Conservation (phyloP, 2,888 invertebrate genomes). For the Chloroclysta siterata region DNA sequence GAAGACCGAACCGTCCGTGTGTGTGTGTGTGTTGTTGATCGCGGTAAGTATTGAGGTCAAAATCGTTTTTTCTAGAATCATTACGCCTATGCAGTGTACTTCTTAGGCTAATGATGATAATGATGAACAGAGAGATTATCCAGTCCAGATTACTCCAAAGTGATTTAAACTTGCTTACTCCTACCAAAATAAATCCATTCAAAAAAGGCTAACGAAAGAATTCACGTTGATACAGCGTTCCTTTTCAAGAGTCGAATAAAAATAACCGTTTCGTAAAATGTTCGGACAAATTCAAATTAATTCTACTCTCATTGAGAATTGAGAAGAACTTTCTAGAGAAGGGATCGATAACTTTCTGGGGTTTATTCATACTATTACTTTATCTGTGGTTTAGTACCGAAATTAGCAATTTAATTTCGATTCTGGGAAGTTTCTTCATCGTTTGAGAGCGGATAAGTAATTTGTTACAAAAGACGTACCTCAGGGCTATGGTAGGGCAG, state of each 20-base stretch:
- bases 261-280: constrained; percentile 42
- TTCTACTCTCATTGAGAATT: constrained; percentile 51
- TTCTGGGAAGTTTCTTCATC: constrained; percentile 68
- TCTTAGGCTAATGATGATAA: background rate
- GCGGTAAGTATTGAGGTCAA: too few species aligned
- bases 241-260: constrained; percentile 35
- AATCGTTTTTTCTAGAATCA: too few species aligned
- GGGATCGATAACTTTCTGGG: constrained; percentile 65
- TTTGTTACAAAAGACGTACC: constrained; percentile 60
- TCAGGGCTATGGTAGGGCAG: constrained; percentile 42
- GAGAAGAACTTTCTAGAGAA: constrained; percentile 54
- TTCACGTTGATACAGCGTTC: constrained; percentile 12
- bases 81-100: too few species aligned
- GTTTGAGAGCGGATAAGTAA: constrained; percentile 62
- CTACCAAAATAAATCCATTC: constrained; percentile 4
- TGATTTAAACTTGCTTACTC: constrained; percentile 5
- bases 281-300: constrained; percentile 59
- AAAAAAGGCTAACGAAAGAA: constrained; percentile 6
- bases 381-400: constrained; percentile 54
- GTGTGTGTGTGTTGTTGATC: too few species aligned
- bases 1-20: too few species aligned
- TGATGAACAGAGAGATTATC: background rate
- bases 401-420: constrained; percentile 76
- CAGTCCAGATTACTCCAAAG: background rate
- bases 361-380: constrained; percentile 52